These are phyloP conservation scores for Lithophane semibrunnea DNA, from an alignment of 2,888 invertebrate species.

Conservation along the genomic window DNA sequence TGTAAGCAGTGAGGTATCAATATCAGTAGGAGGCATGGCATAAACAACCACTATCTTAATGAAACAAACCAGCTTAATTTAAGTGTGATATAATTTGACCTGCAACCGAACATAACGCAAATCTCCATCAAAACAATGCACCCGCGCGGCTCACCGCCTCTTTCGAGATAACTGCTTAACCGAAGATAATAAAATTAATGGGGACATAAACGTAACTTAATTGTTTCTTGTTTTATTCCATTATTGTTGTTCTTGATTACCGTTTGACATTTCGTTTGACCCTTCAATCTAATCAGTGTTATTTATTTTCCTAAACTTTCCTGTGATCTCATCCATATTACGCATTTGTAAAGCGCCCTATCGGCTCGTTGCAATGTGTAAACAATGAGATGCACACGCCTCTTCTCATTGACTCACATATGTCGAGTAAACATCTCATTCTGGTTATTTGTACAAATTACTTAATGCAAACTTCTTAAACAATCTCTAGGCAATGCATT, in stretches of 20 bases:
- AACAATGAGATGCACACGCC: conserved; percentile 70
- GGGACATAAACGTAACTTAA: conserved; percentile 75
- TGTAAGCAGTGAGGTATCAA: neutral
- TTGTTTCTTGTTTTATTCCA: conserved; percentile 86
- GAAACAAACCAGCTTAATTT: conserved; percentile 32
- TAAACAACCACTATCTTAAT: conserved; percentile 31
- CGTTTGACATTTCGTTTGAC: conserved; percentile 71
- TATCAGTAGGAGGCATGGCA: conserved; percentile 17
- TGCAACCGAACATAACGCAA: conserved; percentile 40
- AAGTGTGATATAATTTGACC: conserved; percentile 51
- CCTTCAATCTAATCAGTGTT: conserved; percentile 82
- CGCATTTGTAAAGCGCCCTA: conserved; percentile 67
- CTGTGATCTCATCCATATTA: conserved; percentile 84
- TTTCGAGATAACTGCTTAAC: conserved; percentile 60
- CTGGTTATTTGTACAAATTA: conserved; percentile 31
- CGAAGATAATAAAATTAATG: conserved; percentile 69
- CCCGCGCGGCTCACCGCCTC: conserved; percentile 39
- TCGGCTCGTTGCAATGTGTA: conserved; percentile 62
- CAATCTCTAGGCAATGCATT: conserved; percentile 1
- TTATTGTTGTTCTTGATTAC: conserved; percentile 80
- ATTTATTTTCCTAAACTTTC: conserved; percentile 84
- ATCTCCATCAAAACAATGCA: conserved; percentile 63
- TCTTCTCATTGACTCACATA: conserved; percentile 70
- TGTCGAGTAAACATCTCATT: conserved; percentile 41
- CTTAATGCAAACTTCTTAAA: conserved; percentile 20